Base-by-base conservation (phyloP, 2,797 vertebrate genomes). In the Pantherophis vulpinus region DNA sequence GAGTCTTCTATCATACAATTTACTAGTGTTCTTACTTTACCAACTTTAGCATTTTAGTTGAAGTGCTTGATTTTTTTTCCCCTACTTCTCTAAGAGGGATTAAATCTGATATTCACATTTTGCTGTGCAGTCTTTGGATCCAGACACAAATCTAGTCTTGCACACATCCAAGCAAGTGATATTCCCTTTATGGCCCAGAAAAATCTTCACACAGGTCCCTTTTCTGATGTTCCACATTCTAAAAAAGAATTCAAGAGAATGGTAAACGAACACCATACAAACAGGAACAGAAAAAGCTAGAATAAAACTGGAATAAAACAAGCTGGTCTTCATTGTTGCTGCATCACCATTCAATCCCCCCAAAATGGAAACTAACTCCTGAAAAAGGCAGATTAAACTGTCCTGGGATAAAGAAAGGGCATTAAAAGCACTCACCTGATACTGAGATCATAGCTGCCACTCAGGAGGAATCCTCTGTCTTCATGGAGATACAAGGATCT, bases 191-290 rank as follows among this genome's bases (percentile, higher is more conserved):
- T 99, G 99, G 29, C 99, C 99, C 0, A 90, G 95, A 89, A 99
- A 97, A 89, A 93, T 95, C 96, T 97, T 97, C 87, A 95, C 29
- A 70, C 98, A 99, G 42, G 2, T 60, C 4, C 98, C 98, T 0
- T 97, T 98, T 95, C 95, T 96, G 91, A 99, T 92, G 92, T 98
- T 97, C 99, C 99, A 99, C 94, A 98, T 98, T 95, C 99, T 99
- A 58, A 58, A 96, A 87, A 95, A 90, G 7, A 54, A 0, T 0
- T 13, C 25, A n/a, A 88, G 89, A 90, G 42, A 47, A 83, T 25
- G 20, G 20, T 83, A 83, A 83, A 47, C 0, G 14, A 61, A 61
- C 37, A 83, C 9, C 20, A 47, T 83, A 47, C 20, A 60, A 16
- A 16, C 6, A 10, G 14, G 20, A 4, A 13, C 27, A 47, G 4